phyloP scores from a whole-genome alignment of 2,113 vertebrate genomes.

The Serinus canaria region DNA sequence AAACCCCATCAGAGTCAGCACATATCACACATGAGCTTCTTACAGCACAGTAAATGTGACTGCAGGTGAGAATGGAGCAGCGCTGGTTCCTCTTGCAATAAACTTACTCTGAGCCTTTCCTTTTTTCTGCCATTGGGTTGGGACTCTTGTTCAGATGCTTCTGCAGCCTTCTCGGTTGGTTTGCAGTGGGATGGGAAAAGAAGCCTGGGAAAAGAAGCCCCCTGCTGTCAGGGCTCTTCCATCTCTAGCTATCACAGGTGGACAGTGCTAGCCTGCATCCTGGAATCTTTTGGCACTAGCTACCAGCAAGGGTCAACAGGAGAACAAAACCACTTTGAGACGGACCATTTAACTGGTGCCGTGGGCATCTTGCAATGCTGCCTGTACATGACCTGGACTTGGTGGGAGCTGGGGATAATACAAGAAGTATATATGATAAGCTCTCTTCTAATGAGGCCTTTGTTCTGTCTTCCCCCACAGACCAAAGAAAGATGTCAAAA shows the following conservation, averaged over 20 bases:
- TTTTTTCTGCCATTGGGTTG: constrained; percentile 19
- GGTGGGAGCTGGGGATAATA: background rate
- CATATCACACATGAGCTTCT: constrained; percentile 91
- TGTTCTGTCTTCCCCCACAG: constrained; percentile 74
- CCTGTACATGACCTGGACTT: background rate
- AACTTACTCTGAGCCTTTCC: background rate
- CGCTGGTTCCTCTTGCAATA: constrained; percentile 19
- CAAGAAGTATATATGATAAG: background rate
- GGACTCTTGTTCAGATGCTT: background rate
- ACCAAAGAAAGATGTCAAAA: constrained; percentile 90
- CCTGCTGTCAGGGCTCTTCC: background rate
- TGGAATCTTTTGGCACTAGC: background rate
- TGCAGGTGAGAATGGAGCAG: constrained; percentile 88
- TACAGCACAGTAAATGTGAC: constrained; percentile 94
- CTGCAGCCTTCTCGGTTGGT: background rate
- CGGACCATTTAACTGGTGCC: background rate
- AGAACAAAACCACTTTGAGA: background rate
- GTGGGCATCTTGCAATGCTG: background rate
- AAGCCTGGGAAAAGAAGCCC: background rate
- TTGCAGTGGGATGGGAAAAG: background rate
- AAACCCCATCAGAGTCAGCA: constrained; percentile 85
- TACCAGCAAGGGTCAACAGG: background rate
- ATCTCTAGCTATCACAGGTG: background rate
- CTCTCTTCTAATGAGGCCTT: constrained; percentile 48
- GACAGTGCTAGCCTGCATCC: background rate